Evolutionary conservation across 2,113 vertebrate genomes (phyloP).

Genomic region (Tetrao urogallus): DNA sequence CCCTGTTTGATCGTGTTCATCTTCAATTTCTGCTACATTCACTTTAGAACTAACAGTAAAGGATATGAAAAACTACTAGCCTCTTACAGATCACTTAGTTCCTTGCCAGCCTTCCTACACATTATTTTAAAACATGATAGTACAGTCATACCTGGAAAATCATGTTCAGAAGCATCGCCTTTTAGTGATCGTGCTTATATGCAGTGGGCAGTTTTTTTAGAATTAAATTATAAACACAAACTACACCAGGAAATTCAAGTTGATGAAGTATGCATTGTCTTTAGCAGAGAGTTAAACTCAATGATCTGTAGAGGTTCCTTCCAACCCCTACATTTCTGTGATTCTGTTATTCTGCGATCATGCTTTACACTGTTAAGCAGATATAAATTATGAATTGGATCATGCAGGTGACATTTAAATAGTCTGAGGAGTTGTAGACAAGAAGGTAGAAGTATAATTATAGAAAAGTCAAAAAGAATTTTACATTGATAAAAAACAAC

Average conservation of each 20-base stretch:
- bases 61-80: neutral
- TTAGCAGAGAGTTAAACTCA: too few species aligned
- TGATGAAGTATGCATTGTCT: neutral
- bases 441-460: neutral
- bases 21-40: neutral
- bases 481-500: slow-evolving; percentile 6
- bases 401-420: neutral
- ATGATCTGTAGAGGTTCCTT: too few species aligned
- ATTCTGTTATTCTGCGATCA: neutral
- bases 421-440: neutral
- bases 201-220: neutral
- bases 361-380: slow-evolving; percentile 24
- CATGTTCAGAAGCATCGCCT: neutral
- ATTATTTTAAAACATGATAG: neutral
- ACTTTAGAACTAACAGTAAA: neutral
- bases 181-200: neutral
- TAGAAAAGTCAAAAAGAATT: neutral
- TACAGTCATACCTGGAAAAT: neutral
- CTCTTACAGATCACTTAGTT: neutral
- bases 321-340: too few species aligned
- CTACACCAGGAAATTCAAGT: neutral
- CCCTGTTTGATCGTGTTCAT: neutral
- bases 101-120: neutral
- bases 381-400: neutral
- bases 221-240: neutral